Evolutionary conservation across 1,140 invertebrate genomes (phyloP).

Genomic region (Protaetia brevitarsis): DNA sequence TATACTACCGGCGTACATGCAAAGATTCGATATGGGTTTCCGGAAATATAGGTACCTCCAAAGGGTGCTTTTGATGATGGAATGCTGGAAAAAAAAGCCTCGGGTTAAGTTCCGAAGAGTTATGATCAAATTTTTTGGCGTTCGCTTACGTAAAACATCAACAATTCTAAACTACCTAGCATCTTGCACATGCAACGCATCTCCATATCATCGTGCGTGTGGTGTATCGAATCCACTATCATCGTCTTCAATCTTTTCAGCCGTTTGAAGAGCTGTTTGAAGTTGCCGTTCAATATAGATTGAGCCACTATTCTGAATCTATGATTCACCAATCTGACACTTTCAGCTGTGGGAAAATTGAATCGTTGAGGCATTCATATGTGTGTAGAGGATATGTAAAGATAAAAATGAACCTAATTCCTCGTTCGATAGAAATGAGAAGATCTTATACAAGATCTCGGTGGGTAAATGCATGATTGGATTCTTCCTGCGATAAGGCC

Average conservation of each 20-base stretch:
- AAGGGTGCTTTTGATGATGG: conserved; percentile 35
- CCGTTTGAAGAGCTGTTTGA: conserved; percentile 34
- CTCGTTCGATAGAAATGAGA: conserved; percentile 36
- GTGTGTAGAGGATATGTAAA: background rate
- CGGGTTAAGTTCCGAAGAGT: no score
- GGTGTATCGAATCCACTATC: conserved; percentile 31
- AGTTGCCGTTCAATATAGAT: conserved; percentile 34
- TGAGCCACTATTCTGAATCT: conserved; percentile 37
- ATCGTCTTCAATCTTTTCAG: conserved; percentile 29
- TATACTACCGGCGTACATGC: conserved; percentile 41
- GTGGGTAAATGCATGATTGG: conserved; percentile 38
- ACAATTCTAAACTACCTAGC: conserved; percentile 37
- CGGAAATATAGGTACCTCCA: conserved; percentile 42
- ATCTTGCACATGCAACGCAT: conserved; percentile 37
- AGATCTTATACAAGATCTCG: conserved; percentile 36
- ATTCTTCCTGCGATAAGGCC: conserved; percentile 31
- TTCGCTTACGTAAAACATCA: conserved; percentile 39
- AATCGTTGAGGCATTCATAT: no score
- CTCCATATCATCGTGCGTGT: conserved; percentile 40
- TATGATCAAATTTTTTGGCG: no score
- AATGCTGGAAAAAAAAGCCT: conserved; percentile 36
- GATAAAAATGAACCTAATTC: conserved; percentile 30
- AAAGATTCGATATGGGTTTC: conserved; percentile 28
- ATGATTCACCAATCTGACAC: conserved; percentile 37
- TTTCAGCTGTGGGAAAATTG: conserved; percentile 17